Conservation (phyloP, 2,888 invertebrate genomes). For the Euplagia quadripunctaria region DNA sequence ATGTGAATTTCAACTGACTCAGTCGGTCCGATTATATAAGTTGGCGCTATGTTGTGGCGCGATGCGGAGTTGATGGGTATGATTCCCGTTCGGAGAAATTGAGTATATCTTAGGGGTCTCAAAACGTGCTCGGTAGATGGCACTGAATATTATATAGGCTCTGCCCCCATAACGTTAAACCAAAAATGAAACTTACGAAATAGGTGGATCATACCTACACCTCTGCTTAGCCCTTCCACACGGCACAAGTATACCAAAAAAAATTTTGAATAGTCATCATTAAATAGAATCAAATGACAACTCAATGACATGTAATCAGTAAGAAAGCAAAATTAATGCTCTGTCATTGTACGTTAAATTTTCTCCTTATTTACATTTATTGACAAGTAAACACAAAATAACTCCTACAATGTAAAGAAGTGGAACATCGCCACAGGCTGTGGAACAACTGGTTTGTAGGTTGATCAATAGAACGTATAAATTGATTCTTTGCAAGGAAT, state of each 20-base stretch:
- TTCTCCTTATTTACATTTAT: conserved; percentile 35
- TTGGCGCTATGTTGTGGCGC: no score
- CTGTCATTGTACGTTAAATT: conserved; percentile 38
- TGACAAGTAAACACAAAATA: conserved; percentile 46
- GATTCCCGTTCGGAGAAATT: background rate
- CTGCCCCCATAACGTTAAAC: no score
- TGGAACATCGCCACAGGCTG: conserved; percentile 43
- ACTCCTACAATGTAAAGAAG: conserved; percentile 40
- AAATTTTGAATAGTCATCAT: background rate
- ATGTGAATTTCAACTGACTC: background rate
- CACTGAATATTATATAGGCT: background rate
- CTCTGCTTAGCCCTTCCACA: background rate
- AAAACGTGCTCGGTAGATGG: background rate
- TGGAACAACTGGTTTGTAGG: conserved; percentile 32
- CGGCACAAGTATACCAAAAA: background rate
- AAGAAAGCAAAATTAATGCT: conserved; percentile 21
- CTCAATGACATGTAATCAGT: background rate
- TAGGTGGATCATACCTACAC: no score
- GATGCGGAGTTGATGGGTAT: no score
- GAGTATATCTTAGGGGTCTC: background rate
- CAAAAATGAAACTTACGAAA: no score
- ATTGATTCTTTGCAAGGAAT: conserved; percentile 36
- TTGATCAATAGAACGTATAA: conserved; percentile 29
- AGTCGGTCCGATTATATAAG: background rate
- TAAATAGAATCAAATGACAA: background rate